phyloP scores from a whole-genome alignment of 2,113 vertebrate genomes.

The Hassar affinis region DNA sequence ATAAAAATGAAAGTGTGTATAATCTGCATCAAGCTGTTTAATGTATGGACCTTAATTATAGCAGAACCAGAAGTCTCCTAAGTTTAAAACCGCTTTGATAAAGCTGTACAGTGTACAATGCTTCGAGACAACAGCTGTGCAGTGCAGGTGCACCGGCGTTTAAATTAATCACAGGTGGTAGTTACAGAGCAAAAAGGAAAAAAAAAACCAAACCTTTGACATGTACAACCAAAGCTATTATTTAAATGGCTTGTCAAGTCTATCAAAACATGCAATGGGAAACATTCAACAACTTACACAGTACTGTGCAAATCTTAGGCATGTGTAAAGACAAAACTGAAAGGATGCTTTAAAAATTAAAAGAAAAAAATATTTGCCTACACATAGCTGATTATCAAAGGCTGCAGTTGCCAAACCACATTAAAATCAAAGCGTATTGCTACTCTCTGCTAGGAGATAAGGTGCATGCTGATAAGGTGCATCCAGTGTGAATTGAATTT shows the following conservation, averaged over 20 bases:
- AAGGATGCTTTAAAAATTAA: neutral
- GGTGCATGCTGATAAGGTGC: neutral
- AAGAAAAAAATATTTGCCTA: neutral
- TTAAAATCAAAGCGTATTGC: neutral
- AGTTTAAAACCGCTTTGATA: slow-evolving; percentile 25
- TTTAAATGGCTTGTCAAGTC: slow-evolving; percentile 18
- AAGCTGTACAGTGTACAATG: slow-evolving; percentile 6
- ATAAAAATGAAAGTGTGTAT: neutral
- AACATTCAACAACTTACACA: slow-evolving; percentile 3
- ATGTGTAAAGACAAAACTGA: neutral
- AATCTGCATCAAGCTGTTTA: neutral
- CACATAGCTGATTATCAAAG: neutral
- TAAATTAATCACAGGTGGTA: slow-evolving; percentile 38
- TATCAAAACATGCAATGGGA: slow-evolving; percentile 9
- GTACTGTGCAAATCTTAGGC: neutral
- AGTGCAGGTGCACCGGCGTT: slow-evolving; percentile 13
- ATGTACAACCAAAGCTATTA: slow-evolving; percentile 15
- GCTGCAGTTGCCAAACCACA: neutral
- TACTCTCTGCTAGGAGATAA: neutral
- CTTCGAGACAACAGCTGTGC: slow-evolving; percentile 8
- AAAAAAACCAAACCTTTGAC: slow-evolving; percentile 11
- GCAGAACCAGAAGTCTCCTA: neutral
- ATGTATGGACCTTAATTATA: slow-evolving; percentile 12
- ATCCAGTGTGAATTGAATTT: neutral
- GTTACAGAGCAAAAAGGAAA: neutral